Percentiles rank a stretch among this genome's conserved stretches.
Evolutionary conservation across 2,113 vertebrate species (phyloP).

Genomic region (Nettapus auritus): DNA sequence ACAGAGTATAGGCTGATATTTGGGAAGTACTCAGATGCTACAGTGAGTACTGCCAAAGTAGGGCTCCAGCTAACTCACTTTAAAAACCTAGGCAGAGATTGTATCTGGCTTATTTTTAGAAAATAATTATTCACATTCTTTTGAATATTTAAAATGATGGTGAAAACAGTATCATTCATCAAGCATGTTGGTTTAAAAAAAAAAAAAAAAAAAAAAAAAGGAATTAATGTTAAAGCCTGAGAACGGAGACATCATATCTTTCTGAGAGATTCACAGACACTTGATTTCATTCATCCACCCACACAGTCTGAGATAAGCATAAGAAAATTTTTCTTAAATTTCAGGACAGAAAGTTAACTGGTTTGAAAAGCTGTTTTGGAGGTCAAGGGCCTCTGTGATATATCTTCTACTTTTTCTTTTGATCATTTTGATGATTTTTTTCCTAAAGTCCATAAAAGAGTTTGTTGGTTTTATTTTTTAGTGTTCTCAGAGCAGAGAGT

Average conservation of each 20-base stretch:
- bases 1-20: not conserved
- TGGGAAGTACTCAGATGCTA: not conserved
- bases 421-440: not conserved
- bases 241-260: not conserved
- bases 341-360: constrained; percentile 6
- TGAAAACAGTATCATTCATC: constrained; percentile 33
- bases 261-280: not conserved
- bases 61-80: not conserved
- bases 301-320: constrained; percentile 13
- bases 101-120: constrained; percentile 14
- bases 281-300: constrained; percentile 56
- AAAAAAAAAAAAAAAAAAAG: not conserved
- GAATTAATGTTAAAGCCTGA: not conserved
- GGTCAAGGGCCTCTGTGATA: constrained; percentile 16
- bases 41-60: not conserved
- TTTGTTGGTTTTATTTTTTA: not conserved
- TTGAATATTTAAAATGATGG: constrained; percentile 19
- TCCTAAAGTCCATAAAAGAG: not conserved
- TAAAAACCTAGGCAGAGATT: constrained; percentile 20
- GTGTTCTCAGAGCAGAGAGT: not conserved
- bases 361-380: constrained; percentile 35
- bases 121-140: constrained; percentile 45
- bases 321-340: constrained; percentile 18
- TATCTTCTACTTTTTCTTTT: constrained; percentile 17
- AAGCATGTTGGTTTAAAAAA: constrained; percentile 26